Evolutionary conservation across 2,113 vertebrate species (phyloP).

Genomic region (Anolis carolinensis): DNA sequence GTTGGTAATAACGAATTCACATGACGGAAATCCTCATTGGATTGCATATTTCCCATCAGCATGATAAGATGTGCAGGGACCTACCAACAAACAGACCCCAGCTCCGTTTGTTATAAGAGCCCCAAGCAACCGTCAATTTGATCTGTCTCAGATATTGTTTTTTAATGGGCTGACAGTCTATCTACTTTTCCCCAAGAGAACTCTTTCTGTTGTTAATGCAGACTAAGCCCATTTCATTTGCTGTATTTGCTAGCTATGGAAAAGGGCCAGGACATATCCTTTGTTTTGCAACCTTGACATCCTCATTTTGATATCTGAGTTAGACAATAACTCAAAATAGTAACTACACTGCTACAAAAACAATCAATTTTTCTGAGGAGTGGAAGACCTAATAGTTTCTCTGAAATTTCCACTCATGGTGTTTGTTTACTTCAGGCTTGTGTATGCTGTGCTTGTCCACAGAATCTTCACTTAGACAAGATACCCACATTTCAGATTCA

Average conservation of each 20-base stretch:
- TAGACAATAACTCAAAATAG: not conserved
- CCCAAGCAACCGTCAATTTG: not conserved
- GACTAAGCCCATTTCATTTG: not conserved
- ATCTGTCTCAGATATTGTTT: slow-evolving; percentile 11
- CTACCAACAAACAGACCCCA: not conserved
- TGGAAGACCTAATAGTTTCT: too few relatives aligned
- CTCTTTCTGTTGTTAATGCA: not conserved
- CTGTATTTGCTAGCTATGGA: not conserved
- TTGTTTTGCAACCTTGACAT: not conserved
- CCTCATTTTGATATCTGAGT: not conserved
- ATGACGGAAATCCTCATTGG: slow-evolving; percentile 59
- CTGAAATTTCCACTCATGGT: too few relatives aligned
- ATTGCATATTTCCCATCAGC: slow-evolving; percentile 5
- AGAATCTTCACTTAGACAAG: not conserved
- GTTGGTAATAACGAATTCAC: slow-evolving; percentile 68
- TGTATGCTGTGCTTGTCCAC: not conserved
- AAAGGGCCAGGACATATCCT: not conserved
- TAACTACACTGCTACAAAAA: not conserved
- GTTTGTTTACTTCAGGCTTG: not conserved
- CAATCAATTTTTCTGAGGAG: not conserved
- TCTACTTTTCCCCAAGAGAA: not conserved
- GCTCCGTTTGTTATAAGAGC: not conserved
- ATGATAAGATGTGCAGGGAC: not conserved
- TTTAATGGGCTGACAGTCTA: not conserved
- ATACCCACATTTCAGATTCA: not conserved